Percentiles rank a stretch among this genome's conserved stretches.
These are phyloP conservation scores for Chascanopsetta lugubris DNA, from an alignment of 2,113 vertebrate genomes.

Conservation along the genomic window DNA sequence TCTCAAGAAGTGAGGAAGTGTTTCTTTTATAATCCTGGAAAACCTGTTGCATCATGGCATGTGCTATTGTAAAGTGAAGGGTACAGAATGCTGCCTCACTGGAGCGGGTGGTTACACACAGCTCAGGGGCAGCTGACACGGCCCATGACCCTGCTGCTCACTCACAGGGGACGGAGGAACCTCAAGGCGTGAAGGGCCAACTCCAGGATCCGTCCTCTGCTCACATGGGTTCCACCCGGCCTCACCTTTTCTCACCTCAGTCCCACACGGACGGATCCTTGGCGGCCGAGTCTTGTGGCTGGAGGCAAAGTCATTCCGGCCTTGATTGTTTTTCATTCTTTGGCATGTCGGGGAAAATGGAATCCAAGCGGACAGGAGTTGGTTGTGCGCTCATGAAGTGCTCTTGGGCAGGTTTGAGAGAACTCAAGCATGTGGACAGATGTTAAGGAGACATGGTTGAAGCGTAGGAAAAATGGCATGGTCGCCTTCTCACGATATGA, in stretches of 20 bases:
- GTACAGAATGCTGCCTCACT: conserved; percentile 7
- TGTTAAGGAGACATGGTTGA: conserved; percentile 7
- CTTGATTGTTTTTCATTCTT: conserved; percentile 74
- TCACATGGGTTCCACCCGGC: conserved; percentile 24
- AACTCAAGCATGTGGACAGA: conserved; percentile 27
- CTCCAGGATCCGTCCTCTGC: conserved; percentile 54
- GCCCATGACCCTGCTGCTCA: conserved; percentile 35
- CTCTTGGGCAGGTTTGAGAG: conserved; percentile 18
- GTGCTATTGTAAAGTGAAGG: not conserved
- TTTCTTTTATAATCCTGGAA: not conserved
- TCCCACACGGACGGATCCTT: not conserved
- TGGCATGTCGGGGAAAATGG: conserved; percentile 15
- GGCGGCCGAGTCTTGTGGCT: conserved; percentile 23
- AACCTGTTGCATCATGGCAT: not conserved
- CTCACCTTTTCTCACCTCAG: conserved; percentile 12
- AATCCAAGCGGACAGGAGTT: conserved; percentile 13
- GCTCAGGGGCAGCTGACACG: too few species aligned
- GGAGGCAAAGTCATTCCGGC: conserved; percentile 58
- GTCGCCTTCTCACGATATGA: not conserved
- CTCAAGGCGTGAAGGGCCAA: conserved; percentile 45
- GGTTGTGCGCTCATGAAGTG: conserved; percentile 32
- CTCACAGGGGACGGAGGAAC: conserved; percentile 52
- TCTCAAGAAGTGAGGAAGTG: not conserved
- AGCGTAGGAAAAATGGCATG: conserved; percentile 2
- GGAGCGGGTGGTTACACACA: too few species aligned